Evolutionary conservation across 1,140 invertebrate species (phyloP), one percentile per base, ranked within the genome.

Genomic region (Drosophila tani): DNA sequence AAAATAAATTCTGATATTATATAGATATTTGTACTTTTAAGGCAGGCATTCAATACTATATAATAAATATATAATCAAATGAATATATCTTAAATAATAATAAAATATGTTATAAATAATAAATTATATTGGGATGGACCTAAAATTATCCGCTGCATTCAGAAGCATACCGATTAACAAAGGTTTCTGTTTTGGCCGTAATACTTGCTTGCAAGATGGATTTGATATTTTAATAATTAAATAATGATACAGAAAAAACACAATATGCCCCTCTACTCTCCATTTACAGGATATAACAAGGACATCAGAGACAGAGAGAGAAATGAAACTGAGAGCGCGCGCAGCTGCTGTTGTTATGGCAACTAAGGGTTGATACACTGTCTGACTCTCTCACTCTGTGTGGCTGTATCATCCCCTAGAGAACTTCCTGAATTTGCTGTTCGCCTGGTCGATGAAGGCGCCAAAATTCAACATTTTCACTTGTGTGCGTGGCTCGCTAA

Each of bases 391-490:
- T 19, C 29, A 8, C 5, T 17, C 50, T 43, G 14, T 7, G 27
- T 41, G 27, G 11, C 46, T 60, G 27, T 24, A 27, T 64, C 51
- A 4, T 38, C 29, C 40, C 29, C 40, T 21, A 6, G 40, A 29
- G 1, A 14, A 14, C 65, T 17, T 64, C 46, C 53, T 64, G 12
- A 24, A 3, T 49, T 46, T 50, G 29, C 81, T 88, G 85, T 12
- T 87, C 75, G 85, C 90, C 90, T 91, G 85, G 75, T 87, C 27
- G 29, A 40, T 57, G 81, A 91, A 91, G 90, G 90, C 90, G 90
- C 90, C 90, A 91, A 91, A 91, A 91, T 90, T 91, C 91, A 90
- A 91, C 85, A 91, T 87, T 91, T 86, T 81, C 69, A 75, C 66
- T 63, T 91, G 90, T 80, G 76, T 88, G 86, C 85, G 85, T 88